A percentile compares a stretch with the other conserved stretches of the same genome.
Evolutionary conservation across 2,888 invertebrate genomes (phyloP).

Genomic region (Drosophila nr. perissopoda): DNA sequence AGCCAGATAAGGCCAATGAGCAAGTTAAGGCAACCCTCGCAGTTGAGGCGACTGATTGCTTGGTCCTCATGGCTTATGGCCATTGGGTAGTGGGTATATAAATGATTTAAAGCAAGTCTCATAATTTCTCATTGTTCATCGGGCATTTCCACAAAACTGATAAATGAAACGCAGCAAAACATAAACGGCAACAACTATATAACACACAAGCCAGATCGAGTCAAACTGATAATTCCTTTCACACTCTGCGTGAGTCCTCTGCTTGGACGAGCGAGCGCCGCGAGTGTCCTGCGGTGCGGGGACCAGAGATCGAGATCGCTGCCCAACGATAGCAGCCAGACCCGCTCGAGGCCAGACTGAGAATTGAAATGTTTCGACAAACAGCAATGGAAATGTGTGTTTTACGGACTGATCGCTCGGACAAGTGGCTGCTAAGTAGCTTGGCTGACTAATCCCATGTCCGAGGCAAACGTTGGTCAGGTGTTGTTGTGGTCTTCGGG

Average conservation of each 20-base stretch:
- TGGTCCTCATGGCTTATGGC: slow-evolving; percentile 29
- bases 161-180: slow-evolving; percentile 72
- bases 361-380: slow-evolving; percentile 67
- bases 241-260: slow-evolving; percentile 74
- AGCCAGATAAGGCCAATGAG: slow-evolving; percentile 56
- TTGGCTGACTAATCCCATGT: slow-evolving; percentile 48
- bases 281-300: slow-evolving; percentile 61
- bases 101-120: slow-evolving; percentile 80
- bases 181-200: slow-evolving; percentile 68
- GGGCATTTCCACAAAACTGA: slow-evolving; percentile 71
- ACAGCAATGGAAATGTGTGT: slow-evolving; percentile 2
- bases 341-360: slow-evolving; percentile 16
- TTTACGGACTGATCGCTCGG: slow-evolving; percentile 29
- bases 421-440: slow-evolving; percentile 63
- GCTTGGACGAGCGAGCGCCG: slow-evolving; percentile 23
- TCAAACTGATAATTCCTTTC: slow-evolving; percentile 77
- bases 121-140: slow-evolving; percentile 80
- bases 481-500: slow-evolving; percentile 36
- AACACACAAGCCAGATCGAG: slow-evolving; percentile 61
- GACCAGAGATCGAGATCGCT: slow-evolving; percentile 46
- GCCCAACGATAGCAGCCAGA: slow-evolving; percentile 49
- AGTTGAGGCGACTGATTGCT: slow-evolving; percentile 27
- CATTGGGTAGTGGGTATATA: slow-evolving; percentile 43
- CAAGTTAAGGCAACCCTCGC: slow-evolving; percentile 63
- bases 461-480: slow-evolving; percentile 45